Percentiles rank a stretch among this genome's conserved stretches.
Evolutionary conservation across 2,888 invertebrate genomes (phyloP).

Genomic region (Melipona beecheii): DNA sequence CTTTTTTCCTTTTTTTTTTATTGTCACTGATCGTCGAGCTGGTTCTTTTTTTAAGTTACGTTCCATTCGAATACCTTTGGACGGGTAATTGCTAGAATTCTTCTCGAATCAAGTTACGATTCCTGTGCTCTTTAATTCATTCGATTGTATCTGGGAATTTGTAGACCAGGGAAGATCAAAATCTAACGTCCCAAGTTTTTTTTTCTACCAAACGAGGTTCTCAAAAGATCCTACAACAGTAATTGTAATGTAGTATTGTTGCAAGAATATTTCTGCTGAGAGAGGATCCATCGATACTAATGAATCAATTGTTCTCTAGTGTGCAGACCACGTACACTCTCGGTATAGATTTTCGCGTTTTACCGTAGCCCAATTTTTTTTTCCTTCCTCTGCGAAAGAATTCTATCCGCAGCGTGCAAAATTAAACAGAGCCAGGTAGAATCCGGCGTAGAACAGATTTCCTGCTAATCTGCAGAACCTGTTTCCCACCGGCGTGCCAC

Average conservation of each 20-base stretch:
- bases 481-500: background rate
- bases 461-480: background rate
- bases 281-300: too few relatives aligned
- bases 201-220: too few relatives aligned
- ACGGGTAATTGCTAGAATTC: too few relatives aligned
- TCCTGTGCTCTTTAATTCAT: background rate
- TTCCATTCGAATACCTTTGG: background rate
- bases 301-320: too few relatives aligned
- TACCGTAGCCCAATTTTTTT: too few relatives aligned
- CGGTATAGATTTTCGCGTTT: too few relatives aligned
- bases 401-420: background rate
- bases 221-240: too few relatives aligned
- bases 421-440: background rate
- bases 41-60: background rate
- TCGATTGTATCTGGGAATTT: background rate
- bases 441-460: background rate
- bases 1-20: background rate
- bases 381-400: background rate
- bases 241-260: too few relatives aligned
- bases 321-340: too few relatives aligned
- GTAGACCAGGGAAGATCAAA: background rate
- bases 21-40: background rate
- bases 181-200: background rate
- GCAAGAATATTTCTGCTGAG: too few relatives aligned
- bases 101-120: background rate